These are phyloP conservation scores for Ophioderma brevispina DNA, from an alignment of 35 echinoderm and acorn worm genomes.

Conservation along the genomic window DNA sequence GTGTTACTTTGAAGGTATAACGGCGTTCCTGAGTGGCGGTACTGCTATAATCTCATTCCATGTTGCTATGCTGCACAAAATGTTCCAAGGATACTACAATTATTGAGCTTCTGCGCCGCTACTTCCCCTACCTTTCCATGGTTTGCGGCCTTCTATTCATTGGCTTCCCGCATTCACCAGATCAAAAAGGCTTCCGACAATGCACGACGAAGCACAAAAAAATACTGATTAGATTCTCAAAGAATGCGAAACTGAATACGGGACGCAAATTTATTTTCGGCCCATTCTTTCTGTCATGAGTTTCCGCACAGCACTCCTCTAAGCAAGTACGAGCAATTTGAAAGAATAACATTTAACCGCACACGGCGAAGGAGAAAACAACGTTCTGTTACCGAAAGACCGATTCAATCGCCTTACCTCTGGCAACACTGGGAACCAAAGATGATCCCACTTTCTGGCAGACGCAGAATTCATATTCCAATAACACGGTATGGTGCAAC, in stretches of 20 bases:
- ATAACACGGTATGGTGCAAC: not conserved
- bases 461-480: not conserved
- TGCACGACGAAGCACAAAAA: conserved; percentile 36
- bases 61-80: not conserved
- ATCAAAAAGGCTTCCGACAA: not conserved
- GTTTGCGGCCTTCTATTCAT: not conserved
- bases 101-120: not conserved
- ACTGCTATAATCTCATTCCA: not conserved
- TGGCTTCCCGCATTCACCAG: not conserved
- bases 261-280: conserved; percentile 45
- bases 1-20: too few relatives aligned
- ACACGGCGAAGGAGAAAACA: conserved; percentile 73
- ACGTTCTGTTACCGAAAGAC: conserved; percentile 42
- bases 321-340: conserved; percentile 66
- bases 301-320: conserved; percentile 42
- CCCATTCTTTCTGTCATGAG: conserved; percentile 32
- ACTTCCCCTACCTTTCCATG: too few relatives aligned
- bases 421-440: not conserved
- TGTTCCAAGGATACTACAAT: not conserved
- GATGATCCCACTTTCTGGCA: not conserved
- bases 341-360: conserved; percentile 35
- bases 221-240: conserved; percentile 18
- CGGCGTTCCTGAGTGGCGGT: not conserved
- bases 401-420: not conserved
- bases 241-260: conserved; percentile 68